Percentiles rank a stretch among this genome's conserved stretches.
phyloP scores from a whole-genome alignment of 2,797 vertebrate species.

The Megaceryle alcyon region DNA sequence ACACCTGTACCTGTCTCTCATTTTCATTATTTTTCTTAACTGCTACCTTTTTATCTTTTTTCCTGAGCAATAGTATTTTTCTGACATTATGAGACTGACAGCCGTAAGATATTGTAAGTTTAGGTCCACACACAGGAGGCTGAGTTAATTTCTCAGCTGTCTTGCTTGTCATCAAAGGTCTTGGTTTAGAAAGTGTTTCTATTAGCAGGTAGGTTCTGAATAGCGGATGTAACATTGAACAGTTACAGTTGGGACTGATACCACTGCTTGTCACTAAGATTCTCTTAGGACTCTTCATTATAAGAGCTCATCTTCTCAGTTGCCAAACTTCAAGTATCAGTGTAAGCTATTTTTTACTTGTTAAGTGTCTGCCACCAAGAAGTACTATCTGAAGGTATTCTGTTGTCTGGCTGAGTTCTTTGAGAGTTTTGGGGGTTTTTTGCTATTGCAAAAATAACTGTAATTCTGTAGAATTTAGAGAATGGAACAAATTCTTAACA shows the following conservation, averaged over 20 bases:
- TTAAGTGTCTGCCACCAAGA: not conserved
- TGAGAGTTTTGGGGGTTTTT: not conserved
- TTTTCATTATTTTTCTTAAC: not conserved
- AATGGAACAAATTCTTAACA: not conserved
- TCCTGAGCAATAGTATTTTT: not conserved
- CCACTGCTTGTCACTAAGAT: not conserved
- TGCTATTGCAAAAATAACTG: not conserved
- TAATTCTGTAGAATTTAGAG: not conserved
- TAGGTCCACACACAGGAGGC: not conserved
- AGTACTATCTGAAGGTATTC: not conserved
- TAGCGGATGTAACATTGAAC: not conserved
- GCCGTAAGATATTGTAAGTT: not conserved
- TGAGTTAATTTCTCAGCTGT: not conserved
- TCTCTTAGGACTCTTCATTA: not conserved
- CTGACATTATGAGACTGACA: not conserved
- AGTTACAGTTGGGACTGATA: not conserved
- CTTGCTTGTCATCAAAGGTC: not conserved
- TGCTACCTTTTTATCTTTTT: not conserved
- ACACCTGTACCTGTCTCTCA: not conserved
- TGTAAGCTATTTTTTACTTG: not conserved
- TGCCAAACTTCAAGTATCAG: not conserved
- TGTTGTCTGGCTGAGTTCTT: not conserved
- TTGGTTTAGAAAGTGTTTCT: not conserved
- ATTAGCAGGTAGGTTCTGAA: not conserved
- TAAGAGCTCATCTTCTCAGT: not conserved